Conservation (phyloP, 2,888 invertebrate genomes). For the Melinopterus prodromus region DNA sequence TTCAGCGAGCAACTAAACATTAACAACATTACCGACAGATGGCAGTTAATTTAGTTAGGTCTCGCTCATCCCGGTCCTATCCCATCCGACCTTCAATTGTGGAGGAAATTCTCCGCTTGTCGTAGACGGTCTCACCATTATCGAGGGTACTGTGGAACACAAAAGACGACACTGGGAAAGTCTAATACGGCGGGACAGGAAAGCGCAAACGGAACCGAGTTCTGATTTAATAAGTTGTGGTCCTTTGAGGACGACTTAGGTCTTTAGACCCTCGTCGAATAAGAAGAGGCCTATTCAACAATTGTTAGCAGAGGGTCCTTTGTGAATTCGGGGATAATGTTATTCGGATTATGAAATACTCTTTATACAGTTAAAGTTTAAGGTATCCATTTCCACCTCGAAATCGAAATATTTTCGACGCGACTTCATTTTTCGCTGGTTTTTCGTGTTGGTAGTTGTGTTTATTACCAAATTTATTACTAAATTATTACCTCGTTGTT, state of each 20-base stretch:
- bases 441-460: too few species aligned
- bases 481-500: too few species aligned
- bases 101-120: background rate
- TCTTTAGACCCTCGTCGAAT: background rate
- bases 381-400: too few species aligned
- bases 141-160: background rate
- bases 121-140: background rate
- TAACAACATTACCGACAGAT: constrained; percentile 4
- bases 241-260: too few species aligned
- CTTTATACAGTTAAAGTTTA: too few species aligned
- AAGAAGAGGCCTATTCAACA: background rate
- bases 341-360: too few species aligned
- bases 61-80: background rate
- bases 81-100: background rate
- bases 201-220: background rate
- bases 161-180: background rate
- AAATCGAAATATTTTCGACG: too few species aligned
- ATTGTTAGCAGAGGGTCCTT: background rate
- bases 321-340: too few species aligned
- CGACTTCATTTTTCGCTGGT: too few species aligned
- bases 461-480: too few species aligned
- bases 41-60: background rate
- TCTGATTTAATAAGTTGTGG: background rate
- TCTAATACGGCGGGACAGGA: background rate
- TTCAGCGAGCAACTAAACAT: background rate